phyloP scores from a whole-genome alignment of 2,113 vertebrate species.

The Nansenia antarctica region DNA sequence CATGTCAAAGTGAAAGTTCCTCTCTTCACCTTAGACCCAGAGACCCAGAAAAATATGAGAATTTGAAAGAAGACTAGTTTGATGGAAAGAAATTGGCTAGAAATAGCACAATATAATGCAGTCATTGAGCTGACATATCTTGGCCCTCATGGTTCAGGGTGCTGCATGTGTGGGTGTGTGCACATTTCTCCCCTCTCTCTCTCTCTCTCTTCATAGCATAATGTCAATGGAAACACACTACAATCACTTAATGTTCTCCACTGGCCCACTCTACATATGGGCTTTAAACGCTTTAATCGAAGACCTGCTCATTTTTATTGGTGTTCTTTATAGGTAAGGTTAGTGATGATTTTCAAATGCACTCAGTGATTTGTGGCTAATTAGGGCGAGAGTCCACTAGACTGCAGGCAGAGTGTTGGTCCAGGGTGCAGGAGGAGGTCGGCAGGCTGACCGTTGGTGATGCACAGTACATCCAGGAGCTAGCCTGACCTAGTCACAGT shows the following conservation, averaged over 20 bases:
- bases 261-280: constrained; percentile 57
- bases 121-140: constrained; percentile 32
- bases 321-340: constrained; percentile 66
- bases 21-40: too few relatives aligned
- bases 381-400: constrained; percentile 55
- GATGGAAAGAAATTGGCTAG: not conserved
- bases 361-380: constrained; percentile 66
- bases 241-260: constrained; percentile 66
- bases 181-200: constrained; percentile 3
- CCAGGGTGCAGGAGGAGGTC: constrained; percentile 17
- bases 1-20: too few relatives aligned
- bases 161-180: constrained; percentile 39
- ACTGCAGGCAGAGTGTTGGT: constrained; percentile 44
- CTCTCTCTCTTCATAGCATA: constrained; percentile 39
- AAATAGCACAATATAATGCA: constrained; percentile 14
- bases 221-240: constrained; percentile 60
- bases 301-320: constrained; percentile 66
- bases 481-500: too few relatives aligned
- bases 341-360: constrained; percentile 67
- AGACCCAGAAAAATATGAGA: too few relatives aligned
- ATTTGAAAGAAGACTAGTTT: not conserved
- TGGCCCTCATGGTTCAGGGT: constrained; percentile 34
- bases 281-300: constrained; percentile 63
- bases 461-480: too few relatives aligned
- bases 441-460: too few relatives aligned